Conservation (phyloP, 2,888 invertebrate genomes). For the Nasonovia ribisnigri region DNA sequence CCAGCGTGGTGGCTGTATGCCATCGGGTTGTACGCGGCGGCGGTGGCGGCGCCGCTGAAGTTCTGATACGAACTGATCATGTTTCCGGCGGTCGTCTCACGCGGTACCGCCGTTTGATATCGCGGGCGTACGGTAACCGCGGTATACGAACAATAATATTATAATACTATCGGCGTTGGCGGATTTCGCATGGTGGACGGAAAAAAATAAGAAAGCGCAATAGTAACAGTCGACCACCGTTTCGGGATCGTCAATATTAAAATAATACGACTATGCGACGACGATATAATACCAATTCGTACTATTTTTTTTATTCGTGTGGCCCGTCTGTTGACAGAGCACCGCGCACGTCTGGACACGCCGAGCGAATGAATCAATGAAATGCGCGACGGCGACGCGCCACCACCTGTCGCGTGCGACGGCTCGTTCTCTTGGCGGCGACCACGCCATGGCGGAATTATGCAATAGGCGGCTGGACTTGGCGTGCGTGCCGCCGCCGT, state of each 20-base stretch:
- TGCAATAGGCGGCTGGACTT: conserved; percentile 33
- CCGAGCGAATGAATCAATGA: conserved; percentile 22
- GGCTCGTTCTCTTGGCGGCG: conserved; percentile 10
- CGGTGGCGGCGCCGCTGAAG: background rate
- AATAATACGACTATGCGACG: background rate
- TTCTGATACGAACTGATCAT: conserved; percentile 50
- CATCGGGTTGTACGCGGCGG: background rate
- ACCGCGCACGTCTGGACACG: conserved; percentile 20
- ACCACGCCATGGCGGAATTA: conserved; percentile 23
- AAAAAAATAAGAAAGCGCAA: background rate
- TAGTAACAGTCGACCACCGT: no score
- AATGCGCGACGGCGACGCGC: conserved; percentile 7
- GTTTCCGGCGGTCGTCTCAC: background rate
- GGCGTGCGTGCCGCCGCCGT: background rate
- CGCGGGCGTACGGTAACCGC: background rate
- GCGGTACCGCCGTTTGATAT: background rate
- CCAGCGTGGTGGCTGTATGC: conserved; percentile 11
- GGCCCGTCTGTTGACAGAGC: background rate
- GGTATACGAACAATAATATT: background rate
- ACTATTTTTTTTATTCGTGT: background rate
- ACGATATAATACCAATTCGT: background rate
- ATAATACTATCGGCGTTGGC: background rate
- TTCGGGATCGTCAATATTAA: background rate
- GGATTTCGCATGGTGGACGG: background rate
- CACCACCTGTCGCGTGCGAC: conserved; percentile 24